Percentiles rank a stretch among this genome's conserved stretches.
phyloP scores from a whole-genome alignment of 2,888 invertebrate species.

The Cheilosia scutellata region DNA sequence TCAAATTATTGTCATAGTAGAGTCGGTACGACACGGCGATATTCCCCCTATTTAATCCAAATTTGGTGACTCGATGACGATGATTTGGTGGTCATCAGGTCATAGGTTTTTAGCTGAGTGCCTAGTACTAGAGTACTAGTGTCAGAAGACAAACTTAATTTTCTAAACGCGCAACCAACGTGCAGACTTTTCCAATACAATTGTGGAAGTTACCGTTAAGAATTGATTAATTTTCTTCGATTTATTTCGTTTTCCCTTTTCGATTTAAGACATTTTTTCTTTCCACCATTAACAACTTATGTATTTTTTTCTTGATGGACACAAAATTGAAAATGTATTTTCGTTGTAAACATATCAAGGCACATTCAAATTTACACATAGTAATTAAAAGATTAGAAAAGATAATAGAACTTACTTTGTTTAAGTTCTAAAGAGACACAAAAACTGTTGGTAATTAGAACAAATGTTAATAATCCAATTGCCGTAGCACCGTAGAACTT shows the following conservation, averaged over 20 bases:
- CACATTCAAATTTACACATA: slow-evolving; percentile 28
- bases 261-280: slow-evolving; percentile 6
- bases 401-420: slow-evolving; percentile 78
- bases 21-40: slow-evolving; percentile 6
- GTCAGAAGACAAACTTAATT: slow-evolving; percentile 32
- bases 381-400: not conserved
- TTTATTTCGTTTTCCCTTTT: not conserved
- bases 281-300: slow-evolving; percentile 25
- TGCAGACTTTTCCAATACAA: slow-evolving; percentile 8
- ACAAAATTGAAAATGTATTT: not conserved
- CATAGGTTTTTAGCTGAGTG: slow-evolving; percentile 24
- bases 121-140: no score
- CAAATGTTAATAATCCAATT: slow-evolving; percentile 77
- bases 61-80: slow-evolving; percentile 47
- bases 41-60: slow-evolving; percentile 28
- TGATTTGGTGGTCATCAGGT: slow-evolving; percentile 62
- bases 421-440: slow-evolving; percentile 77
- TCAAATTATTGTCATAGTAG: not conserved
- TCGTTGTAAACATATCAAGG: slow-evolving; percentile 31
- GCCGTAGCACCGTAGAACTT: slow-evolving; percentile 77
- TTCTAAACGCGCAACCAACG: slow-evolving; percentile 29
- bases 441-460: slow-evolving; percentile 77
- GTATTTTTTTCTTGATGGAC: slow-evolving; percentile 3
- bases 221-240: slow-evolving; percentile 4
- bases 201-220: slow-evolving; percentile 9